phyloP scores from a whole-genome alignment of 2,888 invertebrate genomes.

The Cephus nigrinus region DNA sequence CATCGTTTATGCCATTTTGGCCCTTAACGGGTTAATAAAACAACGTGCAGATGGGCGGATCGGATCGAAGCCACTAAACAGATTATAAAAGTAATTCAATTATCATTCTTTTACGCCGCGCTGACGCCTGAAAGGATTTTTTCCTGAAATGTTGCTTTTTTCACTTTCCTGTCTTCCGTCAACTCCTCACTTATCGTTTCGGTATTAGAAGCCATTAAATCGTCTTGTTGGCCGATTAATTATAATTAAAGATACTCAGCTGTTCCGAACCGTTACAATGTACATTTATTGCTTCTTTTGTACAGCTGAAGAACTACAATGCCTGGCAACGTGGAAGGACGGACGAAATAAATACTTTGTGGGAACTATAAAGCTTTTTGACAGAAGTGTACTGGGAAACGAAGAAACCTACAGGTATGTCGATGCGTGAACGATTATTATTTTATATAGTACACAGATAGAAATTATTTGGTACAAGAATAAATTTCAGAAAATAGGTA shows the following conservation, averaged over 20 bases:
- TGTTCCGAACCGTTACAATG: not conserved
- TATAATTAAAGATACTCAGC: not conserved
- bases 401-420: slow-evolving; percentile 83
- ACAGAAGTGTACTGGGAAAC: slow-evolving; percentile 71
- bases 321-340: slow-evolving; percentile 87
- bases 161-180: not conserved
- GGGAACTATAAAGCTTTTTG: slow-evolving; percentile 73
- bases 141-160: slow-evolving; percentile 1
- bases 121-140: slow-evolving; percentile 49
- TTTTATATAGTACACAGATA: not conserved
- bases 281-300: not conserved
- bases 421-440: slow-evolving; percentile 1
- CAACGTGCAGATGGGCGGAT: slow-evolving; percentile 34
- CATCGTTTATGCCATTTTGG: too few species aligned
- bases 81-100: slow-evolving; percentile 58
- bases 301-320: slow-evolving; percentile 84
- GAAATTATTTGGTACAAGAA: not conserved
- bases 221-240: not conserved
- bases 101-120: slow-evolving; percentile 50
- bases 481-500: not conserved
- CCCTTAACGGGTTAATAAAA: too few species aligned
- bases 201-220: not conserved
- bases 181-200: not conserved
- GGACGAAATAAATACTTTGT: slow-evolving; percentile 83
- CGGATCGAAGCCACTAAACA: slow-evolving; percentile 52